phyloP scores from a whole-genome alignment of 2,888 invertebrate genomes.

The Andrena hattorfiana region DNA sequence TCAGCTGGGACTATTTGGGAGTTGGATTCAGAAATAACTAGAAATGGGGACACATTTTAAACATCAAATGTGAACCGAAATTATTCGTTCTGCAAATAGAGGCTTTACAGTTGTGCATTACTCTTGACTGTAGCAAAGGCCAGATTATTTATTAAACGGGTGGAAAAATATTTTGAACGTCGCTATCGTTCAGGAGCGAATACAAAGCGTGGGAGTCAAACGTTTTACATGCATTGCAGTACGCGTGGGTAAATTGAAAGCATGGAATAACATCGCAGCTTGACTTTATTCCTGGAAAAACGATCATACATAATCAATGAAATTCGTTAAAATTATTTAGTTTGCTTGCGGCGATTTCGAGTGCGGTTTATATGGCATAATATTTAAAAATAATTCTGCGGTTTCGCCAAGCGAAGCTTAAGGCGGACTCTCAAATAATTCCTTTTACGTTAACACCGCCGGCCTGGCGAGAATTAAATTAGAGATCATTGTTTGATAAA shows the following conservation, averaged over 20 bases:
- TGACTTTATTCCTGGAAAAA: too few species aligned
- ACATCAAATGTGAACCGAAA: slow-evolving; percentile 2
- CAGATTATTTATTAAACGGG: slow-evolving; percentile 21
- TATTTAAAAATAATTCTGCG: background rate
- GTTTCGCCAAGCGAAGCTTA: background rate
- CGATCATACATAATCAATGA: too few species aligned
- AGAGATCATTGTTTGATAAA: slow-evolving; percentile 15
- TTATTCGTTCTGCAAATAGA: slow-evolving; percentile 5
- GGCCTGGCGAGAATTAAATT: slow-evolving; percentile 6
- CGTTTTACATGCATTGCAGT: background rate
- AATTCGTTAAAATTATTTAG: too few species aligned
- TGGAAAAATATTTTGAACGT: slow-evolving; percentile 28
- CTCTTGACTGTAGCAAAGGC: background rate
- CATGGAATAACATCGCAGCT: too few species aligned
- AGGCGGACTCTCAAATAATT: background rate
- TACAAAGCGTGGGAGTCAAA: slow-evolving; percentile 3
- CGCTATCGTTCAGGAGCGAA: background rate
- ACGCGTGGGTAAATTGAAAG: too few species aligned
- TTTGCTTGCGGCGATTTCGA: background rate
- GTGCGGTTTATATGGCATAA: background rate
- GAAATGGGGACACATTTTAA: slow-evolving; percentile 13
- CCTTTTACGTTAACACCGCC: too few species aligned
- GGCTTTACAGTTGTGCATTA: background rate
- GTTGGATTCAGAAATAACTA: background rate
- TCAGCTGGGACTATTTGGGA: background rate